These are phyloP conservation scores for Botia kubotai DNA, from an alignment of 2,797 vertebrate species.

Conservation along the genomic window DNA sequence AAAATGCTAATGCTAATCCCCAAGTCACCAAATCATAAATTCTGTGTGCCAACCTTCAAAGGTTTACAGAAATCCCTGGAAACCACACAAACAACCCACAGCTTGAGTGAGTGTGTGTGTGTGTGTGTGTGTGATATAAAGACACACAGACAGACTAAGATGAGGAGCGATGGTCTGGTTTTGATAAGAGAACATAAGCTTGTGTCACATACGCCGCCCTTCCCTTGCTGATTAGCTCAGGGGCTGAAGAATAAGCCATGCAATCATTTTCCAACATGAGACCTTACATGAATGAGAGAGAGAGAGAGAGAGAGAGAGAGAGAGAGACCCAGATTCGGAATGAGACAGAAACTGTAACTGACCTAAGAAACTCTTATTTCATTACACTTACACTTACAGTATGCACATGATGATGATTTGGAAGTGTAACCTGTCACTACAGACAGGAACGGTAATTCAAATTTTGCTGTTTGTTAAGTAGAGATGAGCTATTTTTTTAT, in stretches of 20 bases:
- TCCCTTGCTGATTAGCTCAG: constrained; percentile 49
- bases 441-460: too few relatives aligned
- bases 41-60: constrained; percentile 35
- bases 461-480: too few relatives aligned
- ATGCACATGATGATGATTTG: not conserved
- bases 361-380: constrained; percentile 22
- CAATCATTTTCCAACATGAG: constrained; percentile 46
- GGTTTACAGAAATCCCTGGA: constrained; percentile 32
- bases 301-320: constrained; percentile 14
- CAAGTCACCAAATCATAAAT: constrained; percentile 40
- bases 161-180: constrained; percentile 24
- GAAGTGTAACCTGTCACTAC: too few relatives aligned
- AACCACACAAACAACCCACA: constrained; percentile 35
- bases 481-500: too few relatives aligned
- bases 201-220: constrained; percentile 37
- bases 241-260: constrained; percentile 10
- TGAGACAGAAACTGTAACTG: not conserved
- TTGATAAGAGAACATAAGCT: constrained; percentile 32
- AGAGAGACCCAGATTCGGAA: constrained; percentile 13
- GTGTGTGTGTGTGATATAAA: constrained; percentile 14
- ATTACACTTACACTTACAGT: constrained; percentile 15
- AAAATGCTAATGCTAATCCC: constrained; percentile 31
- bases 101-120: constrained; percentile 27
- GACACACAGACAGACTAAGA: not conserved
- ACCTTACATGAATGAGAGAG: not conserved